Evolutionary conservation across 2,113 vertebrate species (phyloP).

Genomic region (Lepisosteus osseus): DNA sequence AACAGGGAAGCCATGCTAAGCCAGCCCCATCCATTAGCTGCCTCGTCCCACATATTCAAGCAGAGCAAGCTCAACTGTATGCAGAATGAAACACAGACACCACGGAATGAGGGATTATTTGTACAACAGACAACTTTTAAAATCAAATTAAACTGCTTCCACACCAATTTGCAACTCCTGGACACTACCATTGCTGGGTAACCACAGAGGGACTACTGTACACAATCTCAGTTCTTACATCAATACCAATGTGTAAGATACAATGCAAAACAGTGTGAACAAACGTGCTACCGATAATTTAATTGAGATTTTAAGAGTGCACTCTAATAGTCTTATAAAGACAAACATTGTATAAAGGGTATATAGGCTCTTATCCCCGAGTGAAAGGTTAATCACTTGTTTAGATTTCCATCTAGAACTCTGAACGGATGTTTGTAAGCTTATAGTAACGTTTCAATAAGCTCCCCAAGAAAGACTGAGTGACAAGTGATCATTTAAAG

Average conservation of each 20-base stretch:
- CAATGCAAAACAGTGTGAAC: too few species aligned
- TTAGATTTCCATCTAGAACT: not conserved
- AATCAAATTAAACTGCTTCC: not conserved
- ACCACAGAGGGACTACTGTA: too few species aligned
- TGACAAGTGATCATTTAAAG: slow-evolving; percentile 31
- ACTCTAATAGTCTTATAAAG: slow-evolving; percentile 2
- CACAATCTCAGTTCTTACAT: too few species aligned
- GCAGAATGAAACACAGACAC: not conserved
- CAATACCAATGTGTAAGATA: too few species aligned
- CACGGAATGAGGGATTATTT: slow-evolving; percentile 9
- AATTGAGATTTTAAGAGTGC: not conserved
- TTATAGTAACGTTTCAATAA: slow-evolving; percentile 24
- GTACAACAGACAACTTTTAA: not conserved
- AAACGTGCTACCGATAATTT: too few species aligned
- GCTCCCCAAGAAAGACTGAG: slow-evolving; percentile 15
- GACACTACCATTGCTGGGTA: not conserved
- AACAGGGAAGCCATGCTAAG: not conserved
- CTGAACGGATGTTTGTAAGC: slow-evolving; percentile 18
- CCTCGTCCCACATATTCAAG: slow-evolving; percentile 4
- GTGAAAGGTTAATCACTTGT: slow-evolving; percentile 18
- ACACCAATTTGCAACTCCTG: not conserved
- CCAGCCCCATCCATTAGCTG: slow-evolving; percentile 6
- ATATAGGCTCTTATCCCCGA: not conserved
- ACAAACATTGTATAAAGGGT: slow-evolving; percentile 9
- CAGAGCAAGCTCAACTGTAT: not conserved